A percentile compares a stretch with the other conserved stretches of the same genome.
Conservation (phyloP, 2,888 invertebrate species). For the Dicranocentrus wangi region DNA sequence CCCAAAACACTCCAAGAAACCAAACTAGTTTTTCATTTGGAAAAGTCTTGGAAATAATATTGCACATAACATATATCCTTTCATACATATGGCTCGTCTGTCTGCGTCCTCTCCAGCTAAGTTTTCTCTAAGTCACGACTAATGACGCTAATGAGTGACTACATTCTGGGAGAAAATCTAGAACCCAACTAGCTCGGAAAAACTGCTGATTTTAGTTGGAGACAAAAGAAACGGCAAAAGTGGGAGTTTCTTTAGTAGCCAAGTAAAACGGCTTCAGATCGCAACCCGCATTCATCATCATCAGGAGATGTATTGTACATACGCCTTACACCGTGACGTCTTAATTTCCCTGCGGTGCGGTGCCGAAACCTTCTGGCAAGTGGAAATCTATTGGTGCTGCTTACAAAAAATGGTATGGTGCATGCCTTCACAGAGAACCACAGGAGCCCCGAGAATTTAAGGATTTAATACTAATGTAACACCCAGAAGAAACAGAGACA, state of each 20-base stretch:
- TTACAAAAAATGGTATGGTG: slow-evolving; percentile 31
- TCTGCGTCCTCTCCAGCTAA: slow-evolving; percentile 2
- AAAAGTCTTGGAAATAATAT: too few species aligned
- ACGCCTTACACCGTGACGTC: slow-evolving; percentile 54
- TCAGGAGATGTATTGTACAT: slow-evolving; percentile 45
- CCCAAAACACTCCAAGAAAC: slow-evolving; percentile 7
- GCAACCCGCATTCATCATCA: slow-evolving; percentile 53
- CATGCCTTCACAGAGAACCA: slow-evolving; percentile 37
- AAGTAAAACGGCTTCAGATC: slow-evolving; percentile 1
- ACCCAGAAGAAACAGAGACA: slow-evolving; percentile 54
- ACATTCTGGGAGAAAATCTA: slow-evolving; percentile 36
- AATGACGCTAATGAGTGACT: slow-evolving; percentile 64
- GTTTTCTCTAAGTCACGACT: slow-evolving; percentile 39
- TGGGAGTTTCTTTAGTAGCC: slow-evolving; percentile 42
- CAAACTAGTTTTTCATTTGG: slow-evolving; percentile 8
- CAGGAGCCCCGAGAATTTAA: slow-evolving; percentile 34
- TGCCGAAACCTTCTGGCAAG: slow-evolving; percentile 50
- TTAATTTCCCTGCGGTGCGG: slow-evolving; percentile 65
- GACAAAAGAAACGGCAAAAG: slow-evolving; percentile 48
- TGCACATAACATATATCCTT: neutral
- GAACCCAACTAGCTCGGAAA: slow-evolving; percentile 41
- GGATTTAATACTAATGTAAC: slow-evolving; percentile 53
- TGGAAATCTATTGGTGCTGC: slow-evolving; percentile 35
- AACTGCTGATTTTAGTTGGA: slow-evolving; percentile 57
- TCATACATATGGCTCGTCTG: neutral